These are phyloP conservation scores for Pteropus rufus DNA, from an alignment of 2,797 vertebrate species.

Conservation along the genomic window DNA sequence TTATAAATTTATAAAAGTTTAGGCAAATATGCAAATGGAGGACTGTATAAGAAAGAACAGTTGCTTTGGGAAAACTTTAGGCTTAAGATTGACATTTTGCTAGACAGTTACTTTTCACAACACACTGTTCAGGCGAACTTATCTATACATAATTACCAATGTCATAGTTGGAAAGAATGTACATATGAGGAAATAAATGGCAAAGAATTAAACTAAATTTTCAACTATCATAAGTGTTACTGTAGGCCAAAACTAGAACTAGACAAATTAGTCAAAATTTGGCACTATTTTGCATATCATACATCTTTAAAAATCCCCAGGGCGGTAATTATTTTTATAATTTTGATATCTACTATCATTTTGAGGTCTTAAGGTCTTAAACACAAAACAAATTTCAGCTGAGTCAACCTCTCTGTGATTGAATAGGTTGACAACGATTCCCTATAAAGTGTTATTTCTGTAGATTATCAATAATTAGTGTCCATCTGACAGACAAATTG, in stretches of 20 bases:
- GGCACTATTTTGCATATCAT: neutral
- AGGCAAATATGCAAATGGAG: neutral
- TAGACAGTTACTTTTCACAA: neutral
- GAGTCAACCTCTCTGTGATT: neutral
- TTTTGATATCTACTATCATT: neutral
- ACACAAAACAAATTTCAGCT: neutral
- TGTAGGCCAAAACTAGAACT: neutral
- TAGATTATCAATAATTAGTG: neutral
- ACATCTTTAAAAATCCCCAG: neutral
- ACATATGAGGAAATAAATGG: neutral
- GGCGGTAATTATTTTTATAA: neutral
- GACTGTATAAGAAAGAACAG: neutral
- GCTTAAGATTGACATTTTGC: neutral
- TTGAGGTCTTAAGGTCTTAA: conserved; percentile 3
- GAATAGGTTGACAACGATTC: neutral
- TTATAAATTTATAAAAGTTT: neutral
- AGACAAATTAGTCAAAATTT: neutral
- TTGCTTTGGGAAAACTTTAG: neutral
- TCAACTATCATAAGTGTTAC: neutral
- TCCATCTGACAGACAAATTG: neutral
- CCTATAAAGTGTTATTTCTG: neutral
- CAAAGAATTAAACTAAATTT: neutral
- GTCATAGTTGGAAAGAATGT: neutral
- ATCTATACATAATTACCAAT: neutral
- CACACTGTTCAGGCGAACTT: neutral